Base-by-base conservation (phyloP, 1,140 invertebrate species). In the Streblospio benedicti region DNA sequence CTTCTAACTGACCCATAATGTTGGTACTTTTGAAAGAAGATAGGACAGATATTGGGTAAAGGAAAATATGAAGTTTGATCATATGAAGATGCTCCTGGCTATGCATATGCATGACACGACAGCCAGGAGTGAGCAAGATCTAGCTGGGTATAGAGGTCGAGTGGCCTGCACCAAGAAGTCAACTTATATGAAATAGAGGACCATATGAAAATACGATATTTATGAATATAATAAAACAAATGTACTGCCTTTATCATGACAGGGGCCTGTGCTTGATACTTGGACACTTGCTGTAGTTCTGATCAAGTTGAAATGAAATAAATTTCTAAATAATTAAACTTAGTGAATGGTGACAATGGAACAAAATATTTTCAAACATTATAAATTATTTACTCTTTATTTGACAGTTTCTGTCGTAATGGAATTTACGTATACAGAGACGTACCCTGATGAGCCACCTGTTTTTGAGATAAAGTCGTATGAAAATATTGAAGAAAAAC, bases 391-490 rank as follows among this genome's bases (percentile, higher is more conserved):
- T 23, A 14, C 23, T 12, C 23, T 23, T 38, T 38, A 5, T 20
- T 12, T 57, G 65, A 30, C 49, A 77, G 75, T 67, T 30, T 53
- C 82, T 3, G 88, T 88, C 76, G 78, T 81, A 61, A 77, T 92
- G 62, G 81, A 86, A 65, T 93, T 96, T 71, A 86, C 86, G 23
- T 93, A 92, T 65, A 89, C 89, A 16, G 69, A 83, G 45, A 89
- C 85, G 64, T 97, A 96, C 79, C 93, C 93, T 2, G 92, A 96
- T 70, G 89, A 89, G 69, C 77, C 85, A 6, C 87, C 91, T 4
- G 61, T 85, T 20, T 84, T 96, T 63, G 86, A 90, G 71, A 85
- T 96, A 57, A 83, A 85, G 55, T 85, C 89, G 33, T 73, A 82
- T 32, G 86, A 89, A 66, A 91, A 91, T 76, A 85, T 94, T 61